Evolutionary conservation across 2,888 invertebrate species (phyloP).

Genomic region (Malthinus flaveolus): DNA sequence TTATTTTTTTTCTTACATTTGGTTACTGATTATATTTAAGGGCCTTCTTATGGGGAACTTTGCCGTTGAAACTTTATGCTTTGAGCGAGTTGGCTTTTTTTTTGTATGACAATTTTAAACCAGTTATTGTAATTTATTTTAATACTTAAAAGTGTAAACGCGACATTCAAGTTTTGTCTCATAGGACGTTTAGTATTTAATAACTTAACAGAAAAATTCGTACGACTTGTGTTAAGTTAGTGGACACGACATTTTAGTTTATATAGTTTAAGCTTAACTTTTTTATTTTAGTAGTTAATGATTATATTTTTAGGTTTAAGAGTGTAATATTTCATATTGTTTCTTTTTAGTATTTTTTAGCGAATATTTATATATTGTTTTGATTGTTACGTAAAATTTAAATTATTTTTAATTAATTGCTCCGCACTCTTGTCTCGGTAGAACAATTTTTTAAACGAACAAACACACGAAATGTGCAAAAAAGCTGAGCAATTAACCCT

Average conservation of each 20-base stretch:
- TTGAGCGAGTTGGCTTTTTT: conserved; percentile 16
- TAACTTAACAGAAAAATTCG: conserved; percentile 20
- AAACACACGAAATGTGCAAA: neutral
- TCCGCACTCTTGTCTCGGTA: conserved; percentile 10
- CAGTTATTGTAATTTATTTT: conserved; percentile 22
- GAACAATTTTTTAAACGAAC: no score
- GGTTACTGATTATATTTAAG: conserved; percentile 5
- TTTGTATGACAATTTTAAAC: conserved; percentile 3
- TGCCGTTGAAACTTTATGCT: conserved; percentile 7
- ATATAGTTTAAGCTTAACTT: conserved; percentile 47
- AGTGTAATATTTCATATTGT: conserved; percentile 49
- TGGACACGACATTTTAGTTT: conserved; percentile 46
- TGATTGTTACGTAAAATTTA: conserved; percentile 41
- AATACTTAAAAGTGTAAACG: conserved; percentile 18
- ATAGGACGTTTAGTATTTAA: conserved; percentile 34
- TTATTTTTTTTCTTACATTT: neutral
- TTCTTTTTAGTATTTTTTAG: conserved; percentile 47
- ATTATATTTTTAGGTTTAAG: conserved; percentile 44
- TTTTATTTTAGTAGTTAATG: conserved; percentile 45
- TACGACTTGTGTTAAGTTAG: conserved; percentile 35
- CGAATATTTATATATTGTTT: conserved; percentile 53
- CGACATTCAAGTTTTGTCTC: neutral
- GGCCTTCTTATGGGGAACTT: neutral
- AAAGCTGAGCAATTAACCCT: conserved; percentile 27
- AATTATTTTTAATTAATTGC: conserved; percentile 35